These are phyloP conservation scores for Cheiracanthium punctorium DNA, from an alignment of 2,888 invertebrate species.

Conservation along the genomic window DNA sequence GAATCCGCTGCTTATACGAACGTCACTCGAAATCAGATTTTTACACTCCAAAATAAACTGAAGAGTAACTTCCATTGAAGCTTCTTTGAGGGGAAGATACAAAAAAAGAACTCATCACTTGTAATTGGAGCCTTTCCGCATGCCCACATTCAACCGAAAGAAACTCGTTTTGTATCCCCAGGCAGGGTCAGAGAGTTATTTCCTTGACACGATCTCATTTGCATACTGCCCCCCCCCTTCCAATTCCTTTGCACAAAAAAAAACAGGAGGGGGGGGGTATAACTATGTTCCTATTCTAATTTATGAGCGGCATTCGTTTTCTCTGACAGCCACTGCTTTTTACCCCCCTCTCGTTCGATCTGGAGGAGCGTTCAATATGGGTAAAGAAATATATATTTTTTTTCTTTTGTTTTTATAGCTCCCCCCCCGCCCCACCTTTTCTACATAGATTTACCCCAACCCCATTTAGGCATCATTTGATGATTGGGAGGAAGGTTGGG, in stretches of 20 bases:
- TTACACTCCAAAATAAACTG: not conserved
- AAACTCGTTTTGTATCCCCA: constrained; percentile 51
- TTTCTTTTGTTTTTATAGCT: not conserved
- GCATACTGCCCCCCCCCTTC: constrained; percentile 64
- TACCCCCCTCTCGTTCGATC: constrained; percentile 8
- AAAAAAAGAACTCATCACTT: constrained; percentile 16
- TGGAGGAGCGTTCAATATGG: constrained; percentile 36
- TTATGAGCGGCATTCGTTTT: constrained; percentile 68
- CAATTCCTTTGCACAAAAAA: not conserved
- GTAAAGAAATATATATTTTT: constrained; percentile 13
- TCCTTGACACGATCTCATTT: constrained; percentile 67
- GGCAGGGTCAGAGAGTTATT: constrained; percentile 68
- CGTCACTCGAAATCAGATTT: not conserved
- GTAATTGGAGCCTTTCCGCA: constrained; percentile 38
- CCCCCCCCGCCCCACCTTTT: not conserved
- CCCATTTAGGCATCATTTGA: constrained; percentile 11
- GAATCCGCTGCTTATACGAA: too few relatives aligned
- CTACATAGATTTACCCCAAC: not conserved
- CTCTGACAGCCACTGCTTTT: constrained; percentile 51
- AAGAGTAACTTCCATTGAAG: not conserved
- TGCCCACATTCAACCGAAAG: constrained; percentile 9
- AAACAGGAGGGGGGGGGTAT: constrained; percentile 25
- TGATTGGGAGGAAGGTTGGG: constrained; percentile 14
- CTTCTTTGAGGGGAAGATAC: not conserved
- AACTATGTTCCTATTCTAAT: constrained; percentile 65